Conservation (phyloP, 2,113 vertebrate genomes). For the Motacilla alba region DNA sequence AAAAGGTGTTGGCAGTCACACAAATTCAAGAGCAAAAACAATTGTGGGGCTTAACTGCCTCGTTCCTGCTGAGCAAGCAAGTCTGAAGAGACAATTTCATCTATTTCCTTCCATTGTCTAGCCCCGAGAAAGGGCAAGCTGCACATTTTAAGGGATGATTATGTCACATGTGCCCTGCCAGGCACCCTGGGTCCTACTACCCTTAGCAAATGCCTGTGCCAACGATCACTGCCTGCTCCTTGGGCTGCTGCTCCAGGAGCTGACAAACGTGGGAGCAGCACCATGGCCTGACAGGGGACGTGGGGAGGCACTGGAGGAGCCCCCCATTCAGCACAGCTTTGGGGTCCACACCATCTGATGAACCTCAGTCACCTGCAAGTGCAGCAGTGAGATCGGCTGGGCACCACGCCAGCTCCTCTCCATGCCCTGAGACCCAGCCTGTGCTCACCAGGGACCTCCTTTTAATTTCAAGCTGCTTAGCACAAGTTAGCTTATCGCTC, state of each 20-base stretch:
- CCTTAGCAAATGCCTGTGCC: background rate
- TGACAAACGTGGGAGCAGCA: rapidly evolving
- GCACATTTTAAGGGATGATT: background rate
- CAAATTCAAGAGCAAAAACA: background rate
- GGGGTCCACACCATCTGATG: background rate
- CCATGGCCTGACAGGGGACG: rapidly evolving
- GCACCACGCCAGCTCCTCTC: background rate
- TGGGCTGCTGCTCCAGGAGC: background rate
- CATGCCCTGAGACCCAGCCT: background rate
- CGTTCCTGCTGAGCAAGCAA: background rate
- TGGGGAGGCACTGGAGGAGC: background rate
- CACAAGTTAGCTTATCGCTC: background rate
- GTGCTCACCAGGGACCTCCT: background rate
- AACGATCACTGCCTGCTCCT: background rate
- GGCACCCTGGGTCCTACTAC: background rate
- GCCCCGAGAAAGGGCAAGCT: background rate
- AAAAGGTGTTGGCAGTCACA: background rate
- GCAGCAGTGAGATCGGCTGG: background rate
- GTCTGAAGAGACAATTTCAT: background rate
- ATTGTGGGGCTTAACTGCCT: background rate
- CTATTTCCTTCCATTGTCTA: background rate
- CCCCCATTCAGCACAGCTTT: background rate
- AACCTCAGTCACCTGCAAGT: rapidly evolving
- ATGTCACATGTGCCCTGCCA: background rate
- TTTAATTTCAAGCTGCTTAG: background rate